phyloP scores from a whole-genome alignment of 2,888 invertebrate genomes.

The Sceliomorpha sp. region DNA sequence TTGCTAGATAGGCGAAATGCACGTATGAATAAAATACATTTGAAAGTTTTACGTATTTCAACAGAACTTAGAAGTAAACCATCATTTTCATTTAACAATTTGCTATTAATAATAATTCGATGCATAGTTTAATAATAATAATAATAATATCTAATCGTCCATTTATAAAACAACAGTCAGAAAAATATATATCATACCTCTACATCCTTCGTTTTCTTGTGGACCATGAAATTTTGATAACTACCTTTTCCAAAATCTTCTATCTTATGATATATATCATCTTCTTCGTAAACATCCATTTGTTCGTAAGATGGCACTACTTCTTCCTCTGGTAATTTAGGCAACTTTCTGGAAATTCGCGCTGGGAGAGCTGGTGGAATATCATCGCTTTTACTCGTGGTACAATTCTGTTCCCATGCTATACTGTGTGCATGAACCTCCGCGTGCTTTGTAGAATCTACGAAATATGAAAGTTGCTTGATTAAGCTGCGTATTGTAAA shows the following conservation, averaged over 20 bases:
- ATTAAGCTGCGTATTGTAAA: background rate
- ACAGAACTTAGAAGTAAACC: no score
- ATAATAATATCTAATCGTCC: no score
- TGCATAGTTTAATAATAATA: no score
- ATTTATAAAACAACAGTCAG: no score
- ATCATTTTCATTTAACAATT: no score
- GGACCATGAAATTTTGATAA: constrained; percentile 64
- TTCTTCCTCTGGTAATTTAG: constrained; percentile 62
- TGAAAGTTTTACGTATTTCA: no score
- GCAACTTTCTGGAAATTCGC: constrained; percentile 64
- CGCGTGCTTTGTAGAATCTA: no score
- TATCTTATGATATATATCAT: constrained; percentile 73
- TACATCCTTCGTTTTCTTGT: constrained; percentile 22
- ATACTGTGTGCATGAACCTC: no score
- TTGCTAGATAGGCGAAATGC: constrained; percentile 20
- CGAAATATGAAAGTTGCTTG: no score
- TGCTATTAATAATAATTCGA: no score
- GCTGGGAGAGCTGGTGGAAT: constrained; percentile 63
- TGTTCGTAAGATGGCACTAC: constrained; percentile 50
- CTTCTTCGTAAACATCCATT: constrained; percentile 70
- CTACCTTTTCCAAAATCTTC: constrained; percentile 66
- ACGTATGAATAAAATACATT: no score
- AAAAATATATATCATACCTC: constrained; percentile 35
- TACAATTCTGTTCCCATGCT: background rate
- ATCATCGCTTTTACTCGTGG: background rate